These are phyloP conservation scores for Pygoscelis antarcticus DNA, from an alignment of 2,113 vertebrate genomes.

Conservation along the genomic window DNA sequence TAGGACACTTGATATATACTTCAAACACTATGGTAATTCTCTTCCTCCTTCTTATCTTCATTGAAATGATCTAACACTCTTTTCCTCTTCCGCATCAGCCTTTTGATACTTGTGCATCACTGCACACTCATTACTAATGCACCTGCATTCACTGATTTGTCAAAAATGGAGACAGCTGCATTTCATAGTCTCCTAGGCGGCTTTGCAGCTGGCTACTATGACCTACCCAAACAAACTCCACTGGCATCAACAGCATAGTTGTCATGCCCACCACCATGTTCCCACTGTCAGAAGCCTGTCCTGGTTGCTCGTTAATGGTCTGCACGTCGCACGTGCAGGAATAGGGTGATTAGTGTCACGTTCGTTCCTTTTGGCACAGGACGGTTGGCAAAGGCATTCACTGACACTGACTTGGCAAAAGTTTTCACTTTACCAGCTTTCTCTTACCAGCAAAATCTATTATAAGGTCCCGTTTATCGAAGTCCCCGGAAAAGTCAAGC, in stretches of 20 bases:
- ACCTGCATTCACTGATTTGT: background rate
- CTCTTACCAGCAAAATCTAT: background rate
- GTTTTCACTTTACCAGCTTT: background rate
- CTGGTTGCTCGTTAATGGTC: accelerated
- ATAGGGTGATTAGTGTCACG: background rate
- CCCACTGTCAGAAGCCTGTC: background rate
- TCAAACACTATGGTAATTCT: background rate
- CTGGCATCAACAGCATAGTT: accelerated
- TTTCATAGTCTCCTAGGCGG: background rate
- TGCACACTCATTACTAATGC: background rate
- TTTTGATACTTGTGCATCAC: background rate
- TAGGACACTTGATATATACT: background rate
- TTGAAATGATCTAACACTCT: background rate
- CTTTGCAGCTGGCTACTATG: background rate
- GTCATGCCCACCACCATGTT: background rate
- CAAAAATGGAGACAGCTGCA: background rate
- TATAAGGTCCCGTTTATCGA: background rate
- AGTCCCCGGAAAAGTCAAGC: background rate
- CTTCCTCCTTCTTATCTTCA: background rate
- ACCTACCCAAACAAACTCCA: background rate
- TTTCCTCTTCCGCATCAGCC: background rate
- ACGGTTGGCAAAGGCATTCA: background rate
- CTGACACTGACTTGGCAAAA: background rate
- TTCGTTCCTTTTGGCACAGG: background rate
- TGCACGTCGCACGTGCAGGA: background rate